These are phyloP conservation scores for Flabesymbios commensalis DNA, from an alignment of 2,888 invertebrate genomes.

Conservation along the genomic window DNA sequence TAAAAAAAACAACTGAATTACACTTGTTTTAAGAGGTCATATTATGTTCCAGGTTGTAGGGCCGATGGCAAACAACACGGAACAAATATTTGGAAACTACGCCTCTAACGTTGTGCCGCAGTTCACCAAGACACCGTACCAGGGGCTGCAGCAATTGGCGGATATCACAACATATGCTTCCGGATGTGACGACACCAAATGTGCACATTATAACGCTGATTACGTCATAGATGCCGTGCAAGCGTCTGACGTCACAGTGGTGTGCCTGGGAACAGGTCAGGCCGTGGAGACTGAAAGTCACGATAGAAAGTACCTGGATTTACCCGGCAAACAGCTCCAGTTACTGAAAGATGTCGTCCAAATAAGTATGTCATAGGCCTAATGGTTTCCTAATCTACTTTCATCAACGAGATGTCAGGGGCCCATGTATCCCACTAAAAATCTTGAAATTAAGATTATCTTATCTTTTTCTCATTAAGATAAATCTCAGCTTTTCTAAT, in stretches of 20 bases:
- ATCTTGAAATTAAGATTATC: no score
- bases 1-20: no score
- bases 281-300: conserved; percentile 22
- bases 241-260: conserved; percentile 41
- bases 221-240: conserved; percentile 4
- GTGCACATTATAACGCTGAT: conserved; percentile 7
- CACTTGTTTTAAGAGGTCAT: no score
- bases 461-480: no score
- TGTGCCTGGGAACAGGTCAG: conserved; percentile 47
- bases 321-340: conserved; percentile 30
- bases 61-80: conserved; percentile 28
- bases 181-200: conserved; percentile 25
- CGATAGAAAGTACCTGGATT: conserved; percentile 20
- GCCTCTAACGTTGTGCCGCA: conserved; percentile 11
- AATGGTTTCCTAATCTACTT: no score
- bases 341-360: conserved; percentile 30
- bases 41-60: conserved; percentile 39
- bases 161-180: conserved; percentile 1
- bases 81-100: conserved; percentile 36
- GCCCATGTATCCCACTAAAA: no score
- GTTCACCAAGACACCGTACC: conserved; percentile 23
- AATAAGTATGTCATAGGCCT: no score
- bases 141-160: conserved; percentile 27
- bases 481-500: no score
- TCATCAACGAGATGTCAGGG: no score